Base-by-base conservation (phyloP, 2,888 invertebrate genomes). In the Hemicrepidius hirtus region DNA sequence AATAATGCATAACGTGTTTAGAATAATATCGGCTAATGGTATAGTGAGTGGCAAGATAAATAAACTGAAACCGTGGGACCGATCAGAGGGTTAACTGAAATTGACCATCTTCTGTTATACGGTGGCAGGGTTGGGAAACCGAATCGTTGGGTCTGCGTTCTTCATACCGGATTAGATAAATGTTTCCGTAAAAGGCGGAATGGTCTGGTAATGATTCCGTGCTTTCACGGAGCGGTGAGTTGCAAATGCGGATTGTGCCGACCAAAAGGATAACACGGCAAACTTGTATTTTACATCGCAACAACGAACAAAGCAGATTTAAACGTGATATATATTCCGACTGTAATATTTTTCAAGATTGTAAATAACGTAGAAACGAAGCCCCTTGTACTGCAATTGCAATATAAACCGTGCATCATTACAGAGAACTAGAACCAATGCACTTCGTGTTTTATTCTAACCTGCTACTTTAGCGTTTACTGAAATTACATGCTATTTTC, bases 131-230 rank as follows among this genome's bases (percentile, higher is more conserved):
- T 37, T 20, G 40, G 60, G 41, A 67, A 60, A 68, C 60, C 46
- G 40, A 59, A 70, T 55, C 63, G 53, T 64, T 65, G 28, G 70
- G 53, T 35, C 32, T 18, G 65, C 74, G 32, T 68, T 63, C 64
- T 76, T 76, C 74, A 76, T 75, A 75, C 63, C 49, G 74, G 76
- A 78, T 77, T 77, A 79, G 77, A 79, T 79, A 78, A 79, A 77
- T 74, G 76, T 80, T 59, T 78, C 80, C 77, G 73, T 78, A 79
- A 78, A 76, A 77, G 79, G 79, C 74, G 74, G 78, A 79, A 79
- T 74, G 76, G 76, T 75, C 76, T 72, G 72, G 74, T 76, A 76
- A 76, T 77, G 75, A 77, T 75, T 76, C 71, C 76, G 73, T 74
- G 76, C 75, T 77, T 77, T 78, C 76, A 76, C 76, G 77, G 75